Conservation (phyloP, 2,113 vertebrate genomes). For the Eublepharis macularius region DNA sequence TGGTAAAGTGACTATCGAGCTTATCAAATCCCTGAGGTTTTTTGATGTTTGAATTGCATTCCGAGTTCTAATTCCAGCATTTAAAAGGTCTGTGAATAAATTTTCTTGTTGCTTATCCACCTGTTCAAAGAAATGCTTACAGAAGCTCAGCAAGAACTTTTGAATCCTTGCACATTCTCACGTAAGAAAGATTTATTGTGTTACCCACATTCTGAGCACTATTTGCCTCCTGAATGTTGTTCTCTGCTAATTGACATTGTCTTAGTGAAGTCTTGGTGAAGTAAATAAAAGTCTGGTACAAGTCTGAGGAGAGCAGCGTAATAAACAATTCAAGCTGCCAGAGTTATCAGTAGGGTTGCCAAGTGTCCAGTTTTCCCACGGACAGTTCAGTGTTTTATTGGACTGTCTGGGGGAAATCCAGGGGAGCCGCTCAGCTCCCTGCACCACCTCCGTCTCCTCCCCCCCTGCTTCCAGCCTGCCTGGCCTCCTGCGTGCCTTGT, state of each 20-base stretch:
- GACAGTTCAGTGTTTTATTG: no score
- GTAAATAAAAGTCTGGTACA: background rate
- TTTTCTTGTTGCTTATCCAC: background rate
- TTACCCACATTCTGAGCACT: background rate
- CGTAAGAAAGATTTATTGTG: background rate
- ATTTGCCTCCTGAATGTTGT: background rate
- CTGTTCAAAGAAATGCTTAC: background rate
- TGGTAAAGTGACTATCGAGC: background rate
- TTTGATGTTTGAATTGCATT: conserved; percentile 44
- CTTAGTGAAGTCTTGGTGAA: background rate
- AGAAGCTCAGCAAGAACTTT: background rate
- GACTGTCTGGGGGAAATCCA: no score
- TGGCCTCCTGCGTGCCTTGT: no score
- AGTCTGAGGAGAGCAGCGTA: background rate
- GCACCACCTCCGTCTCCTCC: no score
- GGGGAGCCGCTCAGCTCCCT: no score
- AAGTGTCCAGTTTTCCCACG: no score
- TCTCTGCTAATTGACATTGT: background rate
- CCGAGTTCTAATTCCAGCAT: conserved; percentile 10
- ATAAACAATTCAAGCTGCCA: background rate
- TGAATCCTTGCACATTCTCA: background rate
- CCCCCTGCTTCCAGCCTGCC: no score
- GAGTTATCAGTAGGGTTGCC: background rate
- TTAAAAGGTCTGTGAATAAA: background rate
- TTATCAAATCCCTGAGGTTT: background rate